Evolutionary conservation across 2,797 vertebrate genomes (phyloP), one percentile per base, ranked within the genome.

Genomic region (Bradypodion ventrale): DNA sequence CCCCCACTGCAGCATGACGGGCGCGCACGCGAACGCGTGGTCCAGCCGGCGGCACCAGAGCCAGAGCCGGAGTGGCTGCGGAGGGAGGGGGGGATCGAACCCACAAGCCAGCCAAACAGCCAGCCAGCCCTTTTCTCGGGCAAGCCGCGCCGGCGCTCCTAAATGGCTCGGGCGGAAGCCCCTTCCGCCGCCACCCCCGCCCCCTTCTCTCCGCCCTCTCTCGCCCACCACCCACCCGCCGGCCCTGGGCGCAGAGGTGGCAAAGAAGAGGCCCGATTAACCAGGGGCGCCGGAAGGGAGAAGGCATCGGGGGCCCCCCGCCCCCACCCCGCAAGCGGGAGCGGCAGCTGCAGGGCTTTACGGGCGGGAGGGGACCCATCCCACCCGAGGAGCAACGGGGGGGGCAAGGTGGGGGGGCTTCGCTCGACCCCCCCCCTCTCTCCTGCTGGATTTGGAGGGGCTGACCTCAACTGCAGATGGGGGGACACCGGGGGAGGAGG

Each of bases 1-100:
- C n/a, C n/a, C n/a, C 92, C 89, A 88, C 92, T 79, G 95, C 96
- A 93, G 94, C 92, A 89, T 84, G 72, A 83, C 87, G 66, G 44
- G 88, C 65, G 44, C 88, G 85, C 91, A 87, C 86, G 89, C 42
- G 78, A 82, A 79, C 4, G 82, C 80, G 2, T 59, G 10, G 42
- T 70, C 86, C 68, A 85, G 46, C 44, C n/a, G n/a, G n/a, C n/a
- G n/a, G n/a, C n/a, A n/a, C n/a, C 59, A 82, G 74, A 60, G 69
- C 68, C 84, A 44, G 52, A 65, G 27, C 88, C 0, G 59, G 59
- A 15, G 65, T 2, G n/a, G 12, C 23, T 49, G 70, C 70, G n/a
- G n/a, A 46, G 73, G n/a, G n/a, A n/a, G n/a, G n/a, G n/a, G 66
- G 56, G 87, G 46, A 62, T 16, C 72, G 12, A 7, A n/a, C n/a